Conservation (phyloP, 2,888 invertebrate genomes). For the Coelinius sp. region DNA sequence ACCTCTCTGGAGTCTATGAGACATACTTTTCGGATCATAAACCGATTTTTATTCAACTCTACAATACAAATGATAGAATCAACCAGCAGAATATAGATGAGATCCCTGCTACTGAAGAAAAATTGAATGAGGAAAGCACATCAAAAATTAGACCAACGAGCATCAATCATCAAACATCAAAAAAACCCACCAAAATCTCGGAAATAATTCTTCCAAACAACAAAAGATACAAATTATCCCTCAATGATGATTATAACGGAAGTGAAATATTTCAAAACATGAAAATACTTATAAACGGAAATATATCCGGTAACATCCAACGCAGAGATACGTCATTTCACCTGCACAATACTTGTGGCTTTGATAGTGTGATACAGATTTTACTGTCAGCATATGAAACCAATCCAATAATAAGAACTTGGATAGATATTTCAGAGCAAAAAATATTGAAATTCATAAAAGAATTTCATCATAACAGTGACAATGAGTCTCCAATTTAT, state of each 20-base stretch:
- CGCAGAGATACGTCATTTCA: neutral
- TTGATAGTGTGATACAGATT: neutral
- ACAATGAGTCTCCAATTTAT: neutral
- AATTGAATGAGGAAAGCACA: neutral
- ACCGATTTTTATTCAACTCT: conserved; percentile 34
- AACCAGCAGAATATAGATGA: neutral
- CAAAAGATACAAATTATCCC: neutral
- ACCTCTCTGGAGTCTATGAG: conserved; percentile 29
- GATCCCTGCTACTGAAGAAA: neutral
- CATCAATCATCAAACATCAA: neutral
- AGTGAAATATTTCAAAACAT: too few relatives aligned
- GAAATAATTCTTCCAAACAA: neutral
- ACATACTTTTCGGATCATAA: conserved; percentile 37
- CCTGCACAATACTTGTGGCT: neutral
- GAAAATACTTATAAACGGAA: neutral
- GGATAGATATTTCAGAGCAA: neutral
- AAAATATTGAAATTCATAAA: neutral
- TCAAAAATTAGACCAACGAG: neutral
- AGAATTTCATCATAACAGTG: neutral
- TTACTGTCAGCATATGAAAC: neutral
- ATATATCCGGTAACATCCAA: neutral
- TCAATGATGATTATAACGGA: neutral
- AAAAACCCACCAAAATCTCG: neutral
- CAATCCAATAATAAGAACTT: neutral
- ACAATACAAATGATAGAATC: neutral